These are phyloP conservation scores for Acronicta alni DNA, from an alignment of 2,888 invertebrate species.

Conservation along the genomic window DNA sequence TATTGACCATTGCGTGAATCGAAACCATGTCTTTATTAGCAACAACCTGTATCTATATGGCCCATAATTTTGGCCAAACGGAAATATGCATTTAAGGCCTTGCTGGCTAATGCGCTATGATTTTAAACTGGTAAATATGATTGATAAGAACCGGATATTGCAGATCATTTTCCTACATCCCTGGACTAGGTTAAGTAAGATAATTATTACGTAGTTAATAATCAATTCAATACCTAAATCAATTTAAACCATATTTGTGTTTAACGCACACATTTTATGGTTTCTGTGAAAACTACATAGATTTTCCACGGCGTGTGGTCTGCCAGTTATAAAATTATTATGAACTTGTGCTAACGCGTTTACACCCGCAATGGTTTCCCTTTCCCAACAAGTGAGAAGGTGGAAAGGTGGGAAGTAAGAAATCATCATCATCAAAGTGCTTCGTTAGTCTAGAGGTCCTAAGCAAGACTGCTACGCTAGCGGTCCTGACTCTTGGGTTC, in stretches of 20 bases:
- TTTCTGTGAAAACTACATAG: neutral
- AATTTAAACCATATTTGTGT: slow-evolving; percentile 2
- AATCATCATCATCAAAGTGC: too few species aligned
- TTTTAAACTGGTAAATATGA: neutral
- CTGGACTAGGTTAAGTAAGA: slow-evolving; percentile 3
- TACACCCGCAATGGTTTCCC: neutral
- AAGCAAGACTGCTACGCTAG: too few species aligned
- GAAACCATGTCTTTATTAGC: too few species aligned
- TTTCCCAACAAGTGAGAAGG: too few species aligned
- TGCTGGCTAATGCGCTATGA: neutral
- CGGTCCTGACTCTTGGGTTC: too few species aligned
- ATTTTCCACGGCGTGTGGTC: neutral
- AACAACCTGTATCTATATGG: too few species aligned
- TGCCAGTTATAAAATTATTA: neutral
- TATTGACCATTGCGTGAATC: too few species aligned
- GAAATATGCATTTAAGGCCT: neutral
- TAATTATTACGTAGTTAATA: slow-evolving; percentile 1
- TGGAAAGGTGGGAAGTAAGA: too few species aligned
- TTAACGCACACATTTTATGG: neutral
- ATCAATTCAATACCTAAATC: neutral
- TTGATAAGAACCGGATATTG: slow-evolving; percentile 4
- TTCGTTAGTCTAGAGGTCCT: too few species aligned
- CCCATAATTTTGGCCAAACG: neutral
- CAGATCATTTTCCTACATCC: neutral
- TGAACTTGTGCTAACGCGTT: too few species aligned